phyloP scores from a whole-genome alignment of 2,888 invertebrate species.

The Trichacis sp. region DNA sequence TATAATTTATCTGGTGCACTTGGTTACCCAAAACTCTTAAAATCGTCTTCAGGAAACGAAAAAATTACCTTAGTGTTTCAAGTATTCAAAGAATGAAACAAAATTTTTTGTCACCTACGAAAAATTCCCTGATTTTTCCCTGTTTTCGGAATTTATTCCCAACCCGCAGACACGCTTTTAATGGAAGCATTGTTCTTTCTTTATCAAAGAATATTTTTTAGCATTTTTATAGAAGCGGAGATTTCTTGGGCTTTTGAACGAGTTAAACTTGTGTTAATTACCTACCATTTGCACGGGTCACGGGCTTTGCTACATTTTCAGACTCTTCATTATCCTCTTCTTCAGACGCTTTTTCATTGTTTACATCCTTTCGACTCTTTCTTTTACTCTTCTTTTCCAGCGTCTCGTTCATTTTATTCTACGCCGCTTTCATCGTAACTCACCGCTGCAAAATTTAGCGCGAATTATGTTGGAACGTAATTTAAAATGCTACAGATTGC shows the following conservation, averaged over 20 bases:
- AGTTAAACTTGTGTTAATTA: not conserved
- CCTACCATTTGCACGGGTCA: not conserved
- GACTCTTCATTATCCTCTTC: not conserved
- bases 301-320: not conserved
- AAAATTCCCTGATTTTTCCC: too few species aligned
- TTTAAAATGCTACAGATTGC: too few species aligned
- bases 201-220: not conserved
- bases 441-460: not conserved
- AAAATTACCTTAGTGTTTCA: too few species aligned
- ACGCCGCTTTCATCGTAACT: too few species aligned
- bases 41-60: too few species aligned
- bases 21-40: too few species aligned
- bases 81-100: too few species aligned
- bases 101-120: too few species aligned
- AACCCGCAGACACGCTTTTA: too few species aligned
- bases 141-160: too few species aligned
- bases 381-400: not conserved
- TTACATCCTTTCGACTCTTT: not conserved
- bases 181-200: too few species aligned
- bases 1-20: too few species aligned
- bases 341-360: not conserved
- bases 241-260: not conserved
- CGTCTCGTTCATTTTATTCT: not conserved
- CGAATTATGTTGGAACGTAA: not conserved
- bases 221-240: not conserved